These are phyloP conservation scores for Calcarius ornatus DNA, from an alignment of 2,113 vertebrate genomes.

Conservation along the genomic window DNA sequence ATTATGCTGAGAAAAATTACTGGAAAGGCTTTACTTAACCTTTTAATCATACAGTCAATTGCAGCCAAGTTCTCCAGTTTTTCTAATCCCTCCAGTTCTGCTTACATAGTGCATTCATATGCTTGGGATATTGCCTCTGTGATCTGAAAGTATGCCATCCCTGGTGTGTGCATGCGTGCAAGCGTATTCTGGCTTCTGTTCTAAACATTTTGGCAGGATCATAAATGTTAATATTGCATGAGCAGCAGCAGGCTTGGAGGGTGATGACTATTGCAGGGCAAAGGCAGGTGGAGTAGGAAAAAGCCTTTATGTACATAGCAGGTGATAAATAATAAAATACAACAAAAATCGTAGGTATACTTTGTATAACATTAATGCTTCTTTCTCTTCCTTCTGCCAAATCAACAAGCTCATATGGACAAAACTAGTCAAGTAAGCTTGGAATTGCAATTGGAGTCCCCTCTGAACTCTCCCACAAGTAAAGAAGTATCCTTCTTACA, in stretches of 20 bases:
- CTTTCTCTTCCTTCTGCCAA: not conserved
- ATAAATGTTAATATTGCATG: slow-evolving; percentile 25
- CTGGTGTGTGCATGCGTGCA: not conserved
- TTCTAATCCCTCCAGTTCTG: slow-evolving; percentile 44
- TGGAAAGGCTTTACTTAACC: slow-evolving; percentile 40
- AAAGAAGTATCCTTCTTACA: not conserved
- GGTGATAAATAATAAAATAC: slow-evolving; percentile 17
- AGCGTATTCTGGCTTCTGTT: not conserved
- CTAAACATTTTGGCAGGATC: not conserved
- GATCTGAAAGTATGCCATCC: not conserved
- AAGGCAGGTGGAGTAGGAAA: slow-evolving; percentile 9
- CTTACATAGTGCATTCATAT: slow-evolving; percentile 6
- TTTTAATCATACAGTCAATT: slow-evolving; percentile 33
- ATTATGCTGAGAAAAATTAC: slow-evolving; percentile 37
- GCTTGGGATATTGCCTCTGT: not conserved
- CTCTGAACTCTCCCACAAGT: not conserved
- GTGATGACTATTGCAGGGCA: not conserved
- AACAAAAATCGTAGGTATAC: not conserved
- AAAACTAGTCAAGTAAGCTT: not conserved
- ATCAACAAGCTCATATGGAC: not conserved
- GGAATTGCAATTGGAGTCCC: not conserved
- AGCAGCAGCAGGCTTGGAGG: not conserved
- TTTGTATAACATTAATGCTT: not conserved
- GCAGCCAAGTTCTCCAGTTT: slow-evolving; percentile 38
- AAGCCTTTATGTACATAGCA: not conserved